These are phyloP conservation scores for Camponotus vicinus DNA, from an alignment of 1,140 invertebrate genomes.

Conservation along the genomic window DNA sequence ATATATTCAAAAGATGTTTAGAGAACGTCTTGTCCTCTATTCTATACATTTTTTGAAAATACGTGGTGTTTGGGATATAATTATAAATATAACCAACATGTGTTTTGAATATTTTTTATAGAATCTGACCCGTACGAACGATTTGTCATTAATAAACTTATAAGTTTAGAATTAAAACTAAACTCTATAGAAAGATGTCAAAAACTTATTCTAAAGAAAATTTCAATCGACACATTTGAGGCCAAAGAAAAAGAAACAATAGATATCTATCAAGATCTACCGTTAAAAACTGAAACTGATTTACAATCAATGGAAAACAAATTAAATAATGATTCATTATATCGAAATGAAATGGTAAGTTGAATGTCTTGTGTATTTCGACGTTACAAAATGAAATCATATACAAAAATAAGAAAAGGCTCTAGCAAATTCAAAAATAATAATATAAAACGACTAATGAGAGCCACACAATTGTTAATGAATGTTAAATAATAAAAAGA, in stretches of 20 bases:
- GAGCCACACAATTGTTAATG: too few species aligned
- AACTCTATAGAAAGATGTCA: neutral
- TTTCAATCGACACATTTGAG: neutral
- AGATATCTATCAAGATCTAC: constrained; percentile 8
- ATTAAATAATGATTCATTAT: neutral
- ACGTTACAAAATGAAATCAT: neutral
- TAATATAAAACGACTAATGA: too few species aligned
- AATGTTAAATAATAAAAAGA: too few species aligned
- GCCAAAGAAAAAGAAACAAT: neutral
- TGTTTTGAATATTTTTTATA: neutral
- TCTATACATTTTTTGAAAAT: too few species aligned
- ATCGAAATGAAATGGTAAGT: constrained; percentile 6
- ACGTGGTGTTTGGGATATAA: neutral
- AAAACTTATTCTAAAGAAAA: neutral
- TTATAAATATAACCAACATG: neutral
- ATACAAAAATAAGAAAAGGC: too few species aligned
- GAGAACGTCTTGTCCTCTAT: too few species aligned
- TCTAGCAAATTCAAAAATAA: too few species aligned
- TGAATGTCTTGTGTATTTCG: neutral
- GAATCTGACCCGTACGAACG: neutral
- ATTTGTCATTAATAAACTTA: neutral
- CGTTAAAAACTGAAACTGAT: constrained; percentile 3
- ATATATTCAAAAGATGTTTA: too few species aligned
- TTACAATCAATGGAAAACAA: neutral
- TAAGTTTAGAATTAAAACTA: neutral